Conservation (phyloP, 2,888 invertebrate genomes). For the Drosophila nr. perissopoda region DNA sequence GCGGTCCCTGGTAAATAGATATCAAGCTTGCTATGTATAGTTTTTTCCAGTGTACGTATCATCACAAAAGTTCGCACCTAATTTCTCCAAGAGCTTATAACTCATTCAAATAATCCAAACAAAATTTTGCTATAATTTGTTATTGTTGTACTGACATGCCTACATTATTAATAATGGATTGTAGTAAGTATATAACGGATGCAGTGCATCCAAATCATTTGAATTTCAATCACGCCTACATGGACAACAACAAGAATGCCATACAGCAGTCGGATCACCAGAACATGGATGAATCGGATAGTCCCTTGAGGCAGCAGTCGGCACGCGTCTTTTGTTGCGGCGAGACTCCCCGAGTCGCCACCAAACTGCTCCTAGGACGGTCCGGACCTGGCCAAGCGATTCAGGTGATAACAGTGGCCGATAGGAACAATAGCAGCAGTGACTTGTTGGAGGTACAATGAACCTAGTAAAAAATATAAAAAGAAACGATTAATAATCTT, state of each 20-base stretch:
- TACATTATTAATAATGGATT: conserved; percentile 43
- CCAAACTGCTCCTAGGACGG: conserved; percentile 62
- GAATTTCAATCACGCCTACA: conserved; percentile 85
- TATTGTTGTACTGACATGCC: conserved; percentile 63
- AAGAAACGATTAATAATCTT: not conserved
- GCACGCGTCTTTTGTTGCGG: conserved; percentile 84
- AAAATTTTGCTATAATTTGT: conserved; percentile 50
- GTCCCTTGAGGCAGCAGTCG: conserved; percentile 80
- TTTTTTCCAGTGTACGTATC: conserved; percentile 79
- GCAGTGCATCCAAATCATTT: conserved; percentile 67
- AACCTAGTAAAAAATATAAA: not conserved
- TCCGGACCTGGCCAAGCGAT: conserved; percentile 90
- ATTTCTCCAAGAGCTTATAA: conserved; percentile 20
- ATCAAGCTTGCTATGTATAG: conserved; percentile 5
- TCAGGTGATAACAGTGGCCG: conserved; percentile 87
- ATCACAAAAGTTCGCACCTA: conserved; percentile 38
- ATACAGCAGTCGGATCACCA: conserved; percentile 58
- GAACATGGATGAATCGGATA: conserved; percentile 84
- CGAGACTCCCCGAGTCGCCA: conserved; percentile 59
- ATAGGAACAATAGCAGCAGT: conserved; percentile 43
- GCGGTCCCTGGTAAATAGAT: not conserved
- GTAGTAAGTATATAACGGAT: conserved; percentile 84
- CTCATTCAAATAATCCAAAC: conserved; percentile 12
- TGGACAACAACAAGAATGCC: conserved; percentile 80
- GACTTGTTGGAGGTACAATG: conserved; percentile 47